These are phyloP conservation scores for Dicranocentrus wangi DNA, from an alignment of 2,888 invertebrate genomes.

Conservation along the genomic window DNA sequence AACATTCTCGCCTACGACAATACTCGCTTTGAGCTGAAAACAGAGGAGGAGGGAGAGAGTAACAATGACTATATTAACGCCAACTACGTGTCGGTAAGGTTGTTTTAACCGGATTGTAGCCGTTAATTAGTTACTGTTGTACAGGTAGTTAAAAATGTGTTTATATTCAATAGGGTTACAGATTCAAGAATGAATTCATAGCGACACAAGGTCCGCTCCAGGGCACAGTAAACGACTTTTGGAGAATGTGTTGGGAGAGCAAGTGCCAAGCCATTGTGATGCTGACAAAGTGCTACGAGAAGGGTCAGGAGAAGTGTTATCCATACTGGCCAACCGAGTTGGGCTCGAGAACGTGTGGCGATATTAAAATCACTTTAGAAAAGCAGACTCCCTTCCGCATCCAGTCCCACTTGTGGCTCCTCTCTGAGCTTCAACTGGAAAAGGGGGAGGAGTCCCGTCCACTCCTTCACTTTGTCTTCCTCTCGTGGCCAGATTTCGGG, in stretches of 20 bases:
- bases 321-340: constrained; percentile 96
- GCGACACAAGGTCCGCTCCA: constrained; percentile 98
- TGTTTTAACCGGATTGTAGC: too few relatives aligned
- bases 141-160: too few relatives aligned
- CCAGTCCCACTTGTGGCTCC: constrained; percentile 96
- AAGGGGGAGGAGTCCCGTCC: constrained; percentile 91
- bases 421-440: constrained; percentile 98
- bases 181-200: constrained; percentile 96
- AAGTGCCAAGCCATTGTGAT: constrained; percentile 97
- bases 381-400: constrained; percentile 81
- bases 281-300: constrained; percentile 96
- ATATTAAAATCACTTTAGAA: constrained; percentile 86
- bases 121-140: too few relatives aligned
- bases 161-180: constrained; percentile 83
- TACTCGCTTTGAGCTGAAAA: constrained; percentile 93
- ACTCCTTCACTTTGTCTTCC: constrained; percentile 96
- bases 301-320: constrained; percentile 90
- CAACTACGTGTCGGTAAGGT: constrained; percentile 91
- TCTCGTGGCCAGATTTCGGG: constrained; percentile 99
- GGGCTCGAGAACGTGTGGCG: constrained; percentile 92
- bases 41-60: constrained; percentile 96
- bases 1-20: constrained; percentile 99
- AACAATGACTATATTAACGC: constrained; percentile 96
- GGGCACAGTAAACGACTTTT: constrained; percentile 97
- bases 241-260: constrained; percentile 99